phyloP scores from a whole-genome alignment of 2,113 vertebrate species.

The Pitta sordida region DNA sequence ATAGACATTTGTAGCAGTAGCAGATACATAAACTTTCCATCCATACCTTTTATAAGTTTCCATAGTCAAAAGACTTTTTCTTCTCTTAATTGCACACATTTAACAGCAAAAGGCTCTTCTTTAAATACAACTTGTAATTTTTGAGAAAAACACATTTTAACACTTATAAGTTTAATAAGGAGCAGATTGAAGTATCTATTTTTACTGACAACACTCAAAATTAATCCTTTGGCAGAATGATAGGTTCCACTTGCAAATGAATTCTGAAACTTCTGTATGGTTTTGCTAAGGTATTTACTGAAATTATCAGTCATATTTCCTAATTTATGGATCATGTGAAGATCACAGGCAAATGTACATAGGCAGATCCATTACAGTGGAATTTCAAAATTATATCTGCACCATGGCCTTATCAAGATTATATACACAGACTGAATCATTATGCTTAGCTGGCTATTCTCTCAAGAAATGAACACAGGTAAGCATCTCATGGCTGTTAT shows the following conservation, averaged over 20 bases:
- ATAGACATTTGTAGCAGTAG: background rate
- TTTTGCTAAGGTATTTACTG: background rate
- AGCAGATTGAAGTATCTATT: background rate
- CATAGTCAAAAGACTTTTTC: background rate
- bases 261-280: background rate
- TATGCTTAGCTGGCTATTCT: background rate
- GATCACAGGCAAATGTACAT: background rate
- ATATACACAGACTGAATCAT: background rate
- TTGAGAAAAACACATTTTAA: background rate
- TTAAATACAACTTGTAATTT: background rate
- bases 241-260: background rate
- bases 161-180: background rate
- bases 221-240: background rate
- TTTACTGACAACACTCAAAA: background rate
- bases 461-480: background rate
- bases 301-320: background rate
- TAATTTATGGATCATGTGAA: background rate
- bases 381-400: background rate
- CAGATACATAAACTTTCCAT: background rate
- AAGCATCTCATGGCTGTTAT: background rate
- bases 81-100: background rate
- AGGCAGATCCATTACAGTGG: background rate
- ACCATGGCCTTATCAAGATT: background rate
- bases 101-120: background rate
- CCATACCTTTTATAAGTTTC: background rate